Evolutionary conservation across 2,113 vertebrate genomes (phyloP), one percentile per base, ranked within the genome.

Genomic region (Oncorhynchus gorbuscha): DNA sequence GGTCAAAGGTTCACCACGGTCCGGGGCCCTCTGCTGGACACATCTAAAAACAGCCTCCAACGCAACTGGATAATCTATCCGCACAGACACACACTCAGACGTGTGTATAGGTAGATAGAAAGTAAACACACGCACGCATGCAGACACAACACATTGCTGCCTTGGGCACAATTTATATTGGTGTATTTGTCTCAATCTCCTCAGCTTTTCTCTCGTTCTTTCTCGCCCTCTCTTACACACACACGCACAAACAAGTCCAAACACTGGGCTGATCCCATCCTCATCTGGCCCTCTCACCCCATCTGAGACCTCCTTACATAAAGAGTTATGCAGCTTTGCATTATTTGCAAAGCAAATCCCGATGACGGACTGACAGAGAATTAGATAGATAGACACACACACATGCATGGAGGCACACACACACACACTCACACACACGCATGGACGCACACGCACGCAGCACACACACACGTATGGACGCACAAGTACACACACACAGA

Each of bases 1-100:
- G 85, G 85, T 92, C 86, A 91, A 80, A 86, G 83, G 87, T 91
- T 92, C 86, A 86, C 28, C 1, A 59, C n/a, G 69, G 66, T 13
- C 69, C 18, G 76, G 82, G 76, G 16, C 78, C 79, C 71, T 70
- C 78, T 73, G 58, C 28, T 61, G 78, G 71, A 24, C 59, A 12
- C 16, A 51, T 30, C 14, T 51, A 35, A 48, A 70, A 70, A 14
- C 32, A 69, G 16, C 20, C 16, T 51, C 12, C 14, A 0, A n/a
- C 7, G 16, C 35, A 8, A n/a, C 20, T 45, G 12, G 9, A 9
- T 20, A 51, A n/a, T 11, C 13, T 20, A 68, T 12, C 24, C 20
- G 62, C 14, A 45, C 49, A 18, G n/a, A 7, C 78, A 81, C 64
- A 84, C 75, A 70, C 78, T 73, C 58, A 79, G 35, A 65, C 71